These are phyloP conservation scores for Danionella dracula DNA, from an alignment of 2,797 vertebrate species.

Conservation along the genomic window DNA sequence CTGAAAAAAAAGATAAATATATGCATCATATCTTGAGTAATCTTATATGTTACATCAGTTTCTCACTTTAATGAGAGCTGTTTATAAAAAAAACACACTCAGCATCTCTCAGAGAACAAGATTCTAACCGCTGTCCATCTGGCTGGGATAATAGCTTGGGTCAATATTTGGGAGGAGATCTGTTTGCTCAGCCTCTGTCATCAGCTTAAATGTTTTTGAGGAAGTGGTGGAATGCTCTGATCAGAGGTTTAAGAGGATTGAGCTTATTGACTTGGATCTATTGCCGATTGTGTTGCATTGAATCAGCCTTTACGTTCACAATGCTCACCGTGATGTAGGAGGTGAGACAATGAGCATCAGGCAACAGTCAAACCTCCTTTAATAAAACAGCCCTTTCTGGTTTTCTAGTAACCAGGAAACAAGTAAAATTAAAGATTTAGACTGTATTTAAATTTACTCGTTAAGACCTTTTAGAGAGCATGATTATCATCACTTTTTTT, in stretches of 20 bases:
- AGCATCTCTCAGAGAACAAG: slow-evolving; percentile 27
- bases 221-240: slow-evolving; percentile 31
- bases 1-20: too few relatives aligned
- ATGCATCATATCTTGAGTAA: too few relatives aligned
- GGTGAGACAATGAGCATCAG: not conserved
- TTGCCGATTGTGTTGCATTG: slow-evolving; percentile 28
- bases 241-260: slow-evolving; percentile 44
- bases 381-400: too few relatives aligned
- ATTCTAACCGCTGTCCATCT: slow-evolving; percentile 29
- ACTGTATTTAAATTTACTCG: too few relatives aligned
- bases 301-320: slow-evolving; percentile 10
- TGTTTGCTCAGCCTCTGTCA: slow-evolving; percentile 39
- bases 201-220: slow-evolving; percentile 46
- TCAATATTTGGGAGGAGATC: slow-evolving; percentile 26
- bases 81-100: slow-evolving; percentile 23
- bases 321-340: slow-evolving; percentile 24
- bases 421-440: too few relatives aligned
- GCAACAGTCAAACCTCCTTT: too few relatives aligned
- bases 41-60: too few relatives aligned
- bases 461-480: too few relatives aligned
- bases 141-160: slow-evolving; percentile 36
- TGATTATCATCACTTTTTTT: too few relatives aligned
- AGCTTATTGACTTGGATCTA: slow-evolving; percentile 44
- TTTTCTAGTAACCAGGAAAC: too few relatives aligned
- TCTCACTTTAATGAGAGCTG: not conserved